Evolutionary conservation across 2,797 vertebrate genomes (phyloP), one percentile per base, ranked within the genome.

Genomic region (Poecile montanus): DNA sequence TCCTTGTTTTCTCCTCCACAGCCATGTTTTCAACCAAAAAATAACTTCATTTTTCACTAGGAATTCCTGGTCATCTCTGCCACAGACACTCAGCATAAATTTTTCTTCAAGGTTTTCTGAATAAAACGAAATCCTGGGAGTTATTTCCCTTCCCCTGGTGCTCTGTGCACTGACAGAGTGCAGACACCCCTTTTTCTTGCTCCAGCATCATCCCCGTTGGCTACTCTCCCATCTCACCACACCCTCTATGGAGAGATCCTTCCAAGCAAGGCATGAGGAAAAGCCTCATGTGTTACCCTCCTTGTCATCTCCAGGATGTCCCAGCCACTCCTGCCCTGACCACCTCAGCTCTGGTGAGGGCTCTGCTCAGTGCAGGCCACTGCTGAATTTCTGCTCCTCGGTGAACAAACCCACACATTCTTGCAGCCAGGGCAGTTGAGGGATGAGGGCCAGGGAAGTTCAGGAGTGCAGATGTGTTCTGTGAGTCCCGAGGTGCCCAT

Each of bases 311-410:
- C 44, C 7, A 26, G 2, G 6, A 3, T 12, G 26, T 26, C 61
- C 34, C 40, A 14, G 17, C 1, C n/a, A 16, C 30, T 9, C 50
- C 15, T 50, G 17, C 23, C 20, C 44, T 18, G 5, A 5, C 4
- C 57, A 15, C 17, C 73, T 13, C 62, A 15, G 72, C 2, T 32
- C 38, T 67, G 40, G 30, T 19, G 1, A 4, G 42, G n/a, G n/a
- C 61, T 71, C 45, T 8, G 45, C 86, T 23, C 84, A 3, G 51
- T 4, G 30, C 76, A 60, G 42, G 12, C 38, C 42, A 2, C 51
- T 16, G 57, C 54, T n/a, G 51, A 10, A n/a, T 16, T 11, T 25
- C 56, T 9, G 36, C 67, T 4, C 21, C 1, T 0, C 0, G 0
- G 19, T 7, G 4, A 18, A 22, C 22, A 16, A 62, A 70, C 1